A percentile compares a stretch with the other conserved stretches of the same genome.
These are phyloP conservation scores for Caenorhabditis plicata DNA, from an alignment of 2,888 invertebrate species.

Conservation along the genomic window DNA sequence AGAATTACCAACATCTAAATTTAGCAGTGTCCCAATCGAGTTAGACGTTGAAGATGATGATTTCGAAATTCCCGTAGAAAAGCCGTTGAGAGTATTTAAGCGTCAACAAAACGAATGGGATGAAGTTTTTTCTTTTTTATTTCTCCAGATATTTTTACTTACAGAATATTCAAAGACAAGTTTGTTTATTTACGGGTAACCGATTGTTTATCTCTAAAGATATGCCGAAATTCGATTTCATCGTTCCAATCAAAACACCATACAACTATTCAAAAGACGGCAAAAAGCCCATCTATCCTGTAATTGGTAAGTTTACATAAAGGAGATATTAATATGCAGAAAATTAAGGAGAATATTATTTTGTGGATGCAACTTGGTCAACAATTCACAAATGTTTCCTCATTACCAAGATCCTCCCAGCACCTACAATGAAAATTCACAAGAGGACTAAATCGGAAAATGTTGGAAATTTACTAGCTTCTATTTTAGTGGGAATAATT, in stretches of 20 bases:
- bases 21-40: not conserved
- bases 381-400: conserved; percentile 10
- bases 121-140: not conserved
- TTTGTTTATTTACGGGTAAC: conserved; percentile 19
- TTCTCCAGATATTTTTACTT: not conserved
- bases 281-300: conserved; percentile 3
- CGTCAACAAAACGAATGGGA: conserved; percentile 15
- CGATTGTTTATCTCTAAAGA: conserved; percentile 17
- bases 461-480: not conserved
- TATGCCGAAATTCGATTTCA: conserved; percentile 23
- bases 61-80: conserved; percentile 1
- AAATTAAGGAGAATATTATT: conserved; percentile 22
- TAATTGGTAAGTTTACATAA: not conserved
- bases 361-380: conserved; percentile 17
- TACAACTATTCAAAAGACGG: not conserved
- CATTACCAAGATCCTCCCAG: conserved; percentile 6
- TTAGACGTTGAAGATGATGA: conserved; percentile 14
- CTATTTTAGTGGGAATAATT: not conserved
- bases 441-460: conserved; percentile 5
- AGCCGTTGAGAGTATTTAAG: not conserved
- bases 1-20: not conserved
- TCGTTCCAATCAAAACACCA: conserved; percentile 13
- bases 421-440: conserved; percentile 6
- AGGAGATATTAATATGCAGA: conserved; percentile 3
- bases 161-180: conserved; percentile 9